Conservation (phyloP, 1,140 invertebrate species). For the Condylostylus longicornis region DNA sequence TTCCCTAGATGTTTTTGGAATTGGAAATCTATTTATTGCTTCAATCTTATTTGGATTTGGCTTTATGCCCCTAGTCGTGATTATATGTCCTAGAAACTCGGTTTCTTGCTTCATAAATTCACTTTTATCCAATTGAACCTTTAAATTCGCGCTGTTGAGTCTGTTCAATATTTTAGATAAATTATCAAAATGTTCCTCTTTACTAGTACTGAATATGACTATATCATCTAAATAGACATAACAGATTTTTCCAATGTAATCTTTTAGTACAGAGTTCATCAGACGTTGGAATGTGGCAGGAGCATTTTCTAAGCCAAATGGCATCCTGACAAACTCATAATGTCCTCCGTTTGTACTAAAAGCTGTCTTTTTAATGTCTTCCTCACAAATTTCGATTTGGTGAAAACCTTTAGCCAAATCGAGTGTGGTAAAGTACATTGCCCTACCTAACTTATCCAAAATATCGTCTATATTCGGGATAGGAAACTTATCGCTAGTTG, state of each 20-base stretch:
- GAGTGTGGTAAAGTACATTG: constrained; percentile 11
- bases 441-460: constrained; percentile 9
- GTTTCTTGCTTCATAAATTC: constrained; percentile 20
- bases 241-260: constrained; percentile 15
- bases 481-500: constrained; percentile 10
- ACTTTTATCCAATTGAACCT: constrained; percentile 19
- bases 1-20: constrained; percentile 12
- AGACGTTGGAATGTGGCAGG: constrained; percentile 31
- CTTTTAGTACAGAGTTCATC: constrained; percentile 28
- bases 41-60: constrained; percentile 14
- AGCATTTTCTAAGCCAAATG: constrained; percentile 31
- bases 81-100: constrained; percentile 21
- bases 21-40: constrained; percentile 11
- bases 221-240: constrained; percentile 28
- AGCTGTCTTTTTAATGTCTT: constrained; percentile 11
- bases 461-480: constrained; percentile 12
- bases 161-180: constrained; percentile 27
- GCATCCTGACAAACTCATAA: constrained; percentile 18
- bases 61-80: constrained; percentile 11
- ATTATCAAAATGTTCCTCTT: constrained; percentile 19
- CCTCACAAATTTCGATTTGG: constrained; percentile 11
- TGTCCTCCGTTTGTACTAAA: constrained; percentile 10
- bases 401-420: constrained; percentile 32
- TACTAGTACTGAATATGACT: constrained; percentile 16
- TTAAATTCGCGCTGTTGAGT: constrained; percentile 16